Percentiles rank a stretch among this genome's conserved stretches.
These are phyloP conservation scores for Acleris cristana DNA, from an alignment of 2,888 invertebrate genomes.

Conservation along the genomic window DNA sequence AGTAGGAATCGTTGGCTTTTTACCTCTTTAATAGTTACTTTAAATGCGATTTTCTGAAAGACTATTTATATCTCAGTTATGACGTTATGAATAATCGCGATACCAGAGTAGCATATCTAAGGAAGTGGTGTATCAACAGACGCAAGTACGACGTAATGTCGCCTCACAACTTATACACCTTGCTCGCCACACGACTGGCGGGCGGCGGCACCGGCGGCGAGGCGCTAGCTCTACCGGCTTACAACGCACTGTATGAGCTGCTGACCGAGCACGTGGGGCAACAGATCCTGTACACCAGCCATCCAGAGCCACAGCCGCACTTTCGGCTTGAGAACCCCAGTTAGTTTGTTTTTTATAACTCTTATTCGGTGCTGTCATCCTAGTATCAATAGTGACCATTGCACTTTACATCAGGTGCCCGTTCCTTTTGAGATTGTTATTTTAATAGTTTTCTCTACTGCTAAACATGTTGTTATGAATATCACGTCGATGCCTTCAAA, in stretches of 20 bases:
- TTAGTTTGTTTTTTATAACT: constrained; percentile 81
- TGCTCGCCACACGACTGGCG: constrained; percentile 94
- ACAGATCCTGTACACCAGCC: constrained; percentile 96
- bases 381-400: not conserved
- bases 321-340: constrained; percentile 98
- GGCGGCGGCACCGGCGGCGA: constrained; percentile 83
- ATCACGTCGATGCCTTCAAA: no score
- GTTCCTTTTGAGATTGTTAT: no score
- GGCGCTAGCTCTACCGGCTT: constrained; percentile 95
- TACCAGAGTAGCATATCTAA: constrained; percentile 1
- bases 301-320: constrained; percentile 97
- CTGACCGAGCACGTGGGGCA: constrained; percentile 98
- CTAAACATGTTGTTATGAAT: no score
- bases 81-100: no score
- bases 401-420: no score
- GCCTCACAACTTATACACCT: constrained; percentile 98
- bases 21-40: no score
- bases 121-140: constrained; percentile 78
- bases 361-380: not conserved
- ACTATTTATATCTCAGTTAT: no score
- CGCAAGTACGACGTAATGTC: constrained; percentile 99
- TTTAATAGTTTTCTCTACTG: no score
- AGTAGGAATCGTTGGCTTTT: no score
- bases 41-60: no score
- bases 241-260: constrained; percentile 99